Percentiles rank a stretch among this genome's conserved stretches.
These are phyloP conservation scores for Syrista parreyssii DNA, from an alignment of 2,888 invertebrate genomes.

Conservation along the genomic window DNA sequence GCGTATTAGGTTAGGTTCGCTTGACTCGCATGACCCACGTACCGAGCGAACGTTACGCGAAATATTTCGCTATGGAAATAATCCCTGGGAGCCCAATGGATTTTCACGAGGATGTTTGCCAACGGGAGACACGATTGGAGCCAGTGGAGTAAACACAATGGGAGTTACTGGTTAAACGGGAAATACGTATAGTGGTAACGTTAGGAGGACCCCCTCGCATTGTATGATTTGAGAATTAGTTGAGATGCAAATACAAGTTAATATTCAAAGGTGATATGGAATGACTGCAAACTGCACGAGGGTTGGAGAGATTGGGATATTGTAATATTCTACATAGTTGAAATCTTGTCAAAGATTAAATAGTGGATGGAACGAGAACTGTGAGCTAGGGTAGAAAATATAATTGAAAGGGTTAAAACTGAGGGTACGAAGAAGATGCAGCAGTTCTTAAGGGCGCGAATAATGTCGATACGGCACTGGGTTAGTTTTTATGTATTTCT, in stretches of 20 bases:
- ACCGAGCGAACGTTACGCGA: background rate
- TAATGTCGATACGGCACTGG: background rate
- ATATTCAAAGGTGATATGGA: background rate
- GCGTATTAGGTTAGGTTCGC: background rate
- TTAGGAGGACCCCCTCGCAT: background rate
- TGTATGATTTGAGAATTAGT: background rate
- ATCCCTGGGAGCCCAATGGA: background rate
- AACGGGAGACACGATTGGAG: background rate
- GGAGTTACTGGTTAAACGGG: background rate
- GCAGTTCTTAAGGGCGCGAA: background rate
- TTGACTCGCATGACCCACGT: background rate
- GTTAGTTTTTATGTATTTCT: slow-evolving; percentile 28
- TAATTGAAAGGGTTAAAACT: background rate
- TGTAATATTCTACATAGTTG: background rate
- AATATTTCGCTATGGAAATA: background rate
- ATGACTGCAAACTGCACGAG: background rate
- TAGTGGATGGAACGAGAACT: background rate
- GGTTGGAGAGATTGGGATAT: background rate
- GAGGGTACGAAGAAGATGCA: background rate
- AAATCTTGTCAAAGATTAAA: background rate
- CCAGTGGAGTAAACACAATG: background rate
- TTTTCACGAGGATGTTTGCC: background rate
- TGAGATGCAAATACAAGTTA: background rate
- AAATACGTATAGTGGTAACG: background rate
- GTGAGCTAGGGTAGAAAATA: background rate